phyloP scores from a whole-genome alignment of 2,113 vertebrate species.

The Pelecanoides urinatrix region DNA sequence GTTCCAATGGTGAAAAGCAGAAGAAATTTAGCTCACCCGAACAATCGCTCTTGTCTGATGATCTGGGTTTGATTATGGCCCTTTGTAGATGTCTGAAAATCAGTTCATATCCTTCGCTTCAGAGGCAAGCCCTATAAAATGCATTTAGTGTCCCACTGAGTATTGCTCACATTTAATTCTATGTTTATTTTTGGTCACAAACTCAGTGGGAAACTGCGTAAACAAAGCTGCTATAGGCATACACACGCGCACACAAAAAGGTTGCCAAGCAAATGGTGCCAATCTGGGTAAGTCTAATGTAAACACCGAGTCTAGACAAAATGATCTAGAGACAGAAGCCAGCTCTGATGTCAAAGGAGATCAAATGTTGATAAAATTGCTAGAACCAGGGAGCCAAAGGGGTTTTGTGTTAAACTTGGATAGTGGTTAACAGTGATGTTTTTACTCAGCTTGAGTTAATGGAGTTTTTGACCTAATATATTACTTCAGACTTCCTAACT shows the following conservation, averaged over 20 bases:
- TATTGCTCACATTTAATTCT: not conserved
- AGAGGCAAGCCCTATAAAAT: not conserved
- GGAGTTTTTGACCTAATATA: not conserved
- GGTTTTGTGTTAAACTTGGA: not conserved
- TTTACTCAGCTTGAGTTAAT: not conserved
- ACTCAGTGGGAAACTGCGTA: not conserved
- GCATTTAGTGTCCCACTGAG: not conserved
- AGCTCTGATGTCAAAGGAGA: conserved; percentile 47
- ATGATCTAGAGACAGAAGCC: conserved; percentile 32
- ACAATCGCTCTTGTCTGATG: not conserved
- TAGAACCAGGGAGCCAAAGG: not conserved
- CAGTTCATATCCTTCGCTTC: not conserved
- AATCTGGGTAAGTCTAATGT: not conserved
- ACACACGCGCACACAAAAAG: not conserved
- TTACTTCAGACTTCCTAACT: not conserved
- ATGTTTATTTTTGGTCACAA: conserved; percentile 34
- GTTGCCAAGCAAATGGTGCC: not conserved
- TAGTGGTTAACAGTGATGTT: not conserved
- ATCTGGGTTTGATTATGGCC: conserved; percentile 44
- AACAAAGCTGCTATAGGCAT: conserved; percentile 9
- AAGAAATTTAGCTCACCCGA: conserved; percentile 6
- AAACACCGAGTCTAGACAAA: conserved; percentile 38
- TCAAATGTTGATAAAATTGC: conserved; percentile 52
- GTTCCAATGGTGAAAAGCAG: conserved; percentile 12
- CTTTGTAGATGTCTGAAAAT: conserved; percentile 41